A percentile compares a stretch with the other conserved stretches of the same genome.
Evolutionary conservation across 2,888 invertebrate species (phyloP).

Genomic region (Melanotus villosus): DNA sequence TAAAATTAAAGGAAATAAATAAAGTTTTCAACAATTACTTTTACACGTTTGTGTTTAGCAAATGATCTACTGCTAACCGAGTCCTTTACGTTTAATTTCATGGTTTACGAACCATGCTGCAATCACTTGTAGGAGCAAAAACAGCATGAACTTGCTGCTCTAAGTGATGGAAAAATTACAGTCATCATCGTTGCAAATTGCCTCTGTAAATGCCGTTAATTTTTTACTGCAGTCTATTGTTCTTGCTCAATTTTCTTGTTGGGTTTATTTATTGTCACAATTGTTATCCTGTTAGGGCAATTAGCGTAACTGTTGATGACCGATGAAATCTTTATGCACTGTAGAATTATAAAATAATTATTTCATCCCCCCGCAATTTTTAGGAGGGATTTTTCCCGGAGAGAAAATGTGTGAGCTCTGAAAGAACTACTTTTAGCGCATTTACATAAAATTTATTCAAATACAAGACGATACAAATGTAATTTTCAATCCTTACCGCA

Average conservation of each 20-base stretch:
- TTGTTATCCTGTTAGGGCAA: conserved; percentile 28
- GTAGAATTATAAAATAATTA: conserved; percentile 14
- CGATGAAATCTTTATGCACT: conserved; percentile 22
- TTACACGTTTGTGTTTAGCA: conserved; percentile 8
- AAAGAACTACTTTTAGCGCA: conserved; percentile 43
- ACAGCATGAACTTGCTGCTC: conserved; percentile 52
- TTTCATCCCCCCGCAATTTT: too few relatives aligned
- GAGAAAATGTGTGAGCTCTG: conserved; percentile 22
- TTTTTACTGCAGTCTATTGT: conserved; percentile 52
- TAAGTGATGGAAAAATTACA: conserved; percentile 57
- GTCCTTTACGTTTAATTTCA: conserved; percentile 56
- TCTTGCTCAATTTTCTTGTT: conserved; percentile 42
- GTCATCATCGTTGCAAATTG: conserved; percentile 57
- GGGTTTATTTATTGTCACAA: conserved; percentile 29
- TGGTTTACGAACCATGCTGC: conserved; percentile 57
- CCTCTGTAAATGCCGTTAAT: conserved; percentile 56
- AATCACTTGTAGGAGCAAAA: conserved; percentile 54
- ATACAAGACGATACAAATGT: conserved; percentile 57
- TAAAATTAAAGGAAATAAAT: too few relatives aligned
- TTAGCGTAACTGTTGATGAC: conserved; percentile 24
- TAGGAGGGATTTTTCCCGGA: not conserved
- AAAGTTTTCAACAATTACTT: too few relatives aligned
- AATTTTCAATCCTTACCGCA: conserved; percentile 58
- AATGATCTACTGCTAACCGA: conserved; percentile 34
- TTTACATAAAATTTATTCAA: conserved; percentile 58